Percentiles rank a stretch among this genome's conserved stretches.
These are phyloP conservation scores for Pheosia tremula DNA, from an alignment of 2,888 invertebrate genomes.

Conservation along the genomic window DNA sequence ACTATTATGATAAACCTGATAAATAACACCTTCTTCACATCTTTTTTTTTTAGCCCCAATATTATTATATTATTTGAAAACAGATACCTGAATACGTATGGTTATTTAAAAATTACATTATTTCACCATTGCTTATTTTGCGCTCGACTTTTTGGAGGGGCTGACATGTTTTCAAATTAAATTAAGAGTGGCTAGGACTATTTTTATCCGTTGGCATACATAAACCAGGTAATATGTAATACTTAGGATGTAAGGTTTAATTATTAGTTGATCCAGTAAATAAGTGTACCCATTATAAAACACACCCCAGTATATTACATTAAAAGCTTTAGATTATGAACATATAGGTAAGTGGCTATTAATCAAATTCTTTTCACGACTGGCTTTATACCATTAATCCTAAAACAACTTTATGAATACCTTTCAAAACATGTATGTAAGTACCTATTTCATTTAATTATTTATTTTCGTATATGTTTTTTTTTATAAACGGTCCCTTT, in stretches of 20 bases:
- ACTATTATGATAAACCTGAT: not conserved
- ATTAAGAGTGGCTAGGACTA: too few species aligned
- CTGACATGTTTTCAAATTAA: too few species aligned
- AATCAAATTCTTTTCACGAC: slow-evolving; percentile 11
- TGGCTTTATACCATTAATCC: slow-evolving; percentile 7
- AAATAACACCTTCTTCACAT: not conserved
- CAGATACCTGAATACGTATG: too few species aligned
- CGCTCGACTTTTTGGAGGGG: too few species aligned
- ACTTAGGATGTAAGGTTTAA: not conserved
- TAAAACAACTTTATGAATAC: slow-evolving; percentile 9
- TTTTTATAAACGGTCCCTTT: slow-evolving; percentile 1
- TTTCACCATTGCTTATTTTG: too few species aligned
- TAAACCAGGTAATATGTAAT: not conserved
- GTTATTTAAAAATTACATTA: too few species aligned
- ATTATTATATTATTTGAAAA: too few species aligned
- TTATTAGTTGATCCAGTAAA: not conserved
- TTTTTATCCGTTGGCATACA: not conserved
- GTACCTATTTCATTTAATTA: slow-evolving; percentile 5
- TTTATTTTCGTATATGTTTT: slow-evolving; percentile 3
- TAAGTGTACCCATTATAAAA: slow-evolving; percentile 2
- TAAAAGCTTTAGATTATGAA: slow-evolving; percentile 4
- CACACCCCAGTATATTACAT: slow-evolving; percentile 4
- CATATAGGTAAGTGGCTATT: slow-evolving; percentile 6
- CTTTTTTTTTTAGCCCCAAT: too few species aligned
- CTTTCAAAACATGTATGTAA: slow-evolving; percentile 5